Conservation (phyloP, 2,888 invertebrate species). For the Drosophila parthenogenetica region DNA sequence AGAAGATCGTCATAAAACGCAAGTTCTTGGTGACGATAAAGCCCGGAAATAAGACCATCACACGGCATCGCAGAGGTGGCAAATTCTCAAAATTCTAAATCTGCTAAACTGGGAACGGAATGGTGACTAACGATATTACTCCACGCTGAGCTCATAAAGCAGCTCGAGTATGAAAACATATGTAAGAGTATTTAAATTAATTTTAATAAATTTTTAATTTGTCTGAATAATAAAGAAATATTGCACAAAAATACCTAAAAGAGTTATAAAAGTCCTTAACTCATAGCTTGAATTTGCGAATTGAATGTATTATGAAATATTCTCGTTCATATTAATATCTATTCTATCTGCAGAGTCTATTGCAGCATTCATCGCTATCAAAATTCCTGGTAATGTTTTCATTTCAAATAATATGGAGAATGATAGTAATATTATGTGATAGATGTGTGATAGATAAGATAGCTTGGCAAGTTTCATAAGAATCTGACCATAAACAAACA, state of each 20-base stretch:
- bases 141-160: too few relatives aligned
- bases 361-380: too few relatives aligned
- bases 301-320: too few relatives aligned
- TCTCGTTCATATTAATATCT: too few relatives aligned
- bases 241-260: neutral
- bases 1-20: neutral
- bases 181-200: neutral
- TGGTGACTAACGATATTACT: too few relatives aligned
- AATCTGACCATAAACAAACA: too few relatives aligned
- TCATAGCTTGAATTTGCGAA: neutral
- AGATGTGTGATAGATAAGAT: too few relatives aligned
- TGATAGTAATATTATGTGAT: too few relatives aligned
- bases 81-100: neutral
- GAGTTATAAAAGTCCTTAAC: neutral
- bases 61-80: neutral
- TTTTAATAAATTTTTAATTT: neutral
- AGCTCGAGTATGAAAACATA: neutral
- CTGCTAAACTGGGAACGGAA: neutral
- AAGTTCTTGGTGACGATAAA: neutral
- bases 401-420: too few relatives aligned
- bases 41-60: slow-evolving; percentile 4
- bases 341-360: too few relatives aligned
- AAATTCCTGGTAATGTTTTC: too few relatives aligned
- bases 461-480: too few relatives aligned
- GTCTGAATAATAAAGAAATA: neutral